Conservation (phyloP, 2,888 invertebrate species). For the Caenorhabditis wallacei region DNA sequence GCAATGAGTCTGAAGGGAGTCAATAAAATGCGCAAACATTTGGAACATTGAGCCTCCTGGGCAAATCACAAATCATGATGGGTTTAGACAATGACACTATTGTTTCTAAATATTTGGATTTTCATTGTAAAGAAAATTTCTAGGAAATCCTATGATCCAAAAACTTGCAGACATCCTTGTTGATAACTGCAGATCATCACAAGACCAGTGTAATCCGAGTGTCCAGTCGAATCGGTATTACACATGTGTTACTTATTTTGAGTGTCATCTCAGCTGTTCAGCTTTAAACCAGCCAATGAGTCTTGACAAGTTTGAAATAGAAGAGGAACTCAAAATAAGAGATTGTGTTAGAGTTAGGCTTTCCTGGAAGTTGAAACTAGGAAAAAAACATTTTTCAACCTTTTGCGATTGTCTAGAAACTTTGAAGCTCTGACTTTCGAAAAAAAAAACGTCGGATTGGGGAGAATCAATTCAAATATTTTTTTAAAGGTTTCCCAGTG, state of each 20-base stretch:
- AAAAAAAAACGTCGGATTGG: no score
- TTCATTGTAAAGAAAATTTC: not conserved
- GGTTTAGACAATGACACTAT: not conserved
- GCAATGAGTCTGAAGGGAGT: constrained; percentile 28
- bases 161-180: not conserved
- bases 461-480: no score
- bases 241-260: constrained; percentile 59
- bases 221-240: constrained; percentile 19
- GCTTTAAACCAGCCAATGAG: constrained; percentile 2
- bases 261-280: constrained; percentile 50
- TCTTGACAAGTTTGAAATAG: not conserved
- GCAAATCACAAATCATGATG: constrained; percentile 37
- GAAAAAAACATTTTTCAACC: no score
- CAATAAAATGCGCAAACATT: constrained; percentile 62
- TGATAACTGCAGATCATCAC: constrained; percentile 34
- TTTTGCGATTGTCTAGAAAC: no score
- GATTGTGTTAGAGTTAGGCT: no score
- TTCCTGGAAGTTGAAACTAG: no score
- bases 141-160: not conserved
- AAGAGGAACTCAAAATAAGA: no score
- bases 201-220: constrained; percentile 40
- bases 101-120: not conserved
- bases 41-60: constrained; percentile 54
- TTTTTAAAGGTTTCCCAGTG: no score
- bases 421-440: no score